phyloP scores from a whole-genome alignment of 2,888 invertebrate species.

The Tromatobia lineatoria region DNA sequence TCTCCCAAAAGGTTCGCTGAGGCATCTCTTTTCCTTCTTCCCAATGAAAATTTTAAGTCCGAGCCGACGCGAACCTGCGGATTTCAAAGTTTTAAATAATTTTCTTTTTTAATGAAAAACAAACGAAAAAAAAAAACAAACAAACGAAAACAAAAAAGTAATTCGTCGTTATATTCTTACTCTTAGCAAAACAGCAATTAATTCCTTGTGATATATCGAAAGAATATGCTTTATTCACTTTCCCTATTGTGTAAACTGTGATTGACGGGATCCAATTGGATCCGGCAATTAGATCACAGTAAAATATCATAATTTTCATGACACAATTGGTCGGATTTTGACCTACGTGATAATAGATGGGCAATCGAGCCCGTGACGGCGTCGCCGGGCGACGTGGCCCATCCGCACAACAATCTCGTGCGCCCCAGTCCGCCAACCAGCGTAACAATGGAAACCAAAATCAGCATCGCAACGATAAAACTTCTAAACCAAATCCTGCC shows the following conservation, averaged over 20 bases:
- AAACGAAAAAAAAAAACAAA: slow-evolving; percentile 6
- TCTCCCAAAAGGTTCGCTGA: slow-evolving; percentile 46
- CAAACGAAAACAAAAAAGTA: slow-evolving; percentile 3
- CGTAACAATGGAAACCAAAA: slow-evolving; percentile 85
- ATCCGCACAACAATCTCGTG: slow-evolving; percentile 84
- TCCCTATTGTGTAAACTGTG: slow-evolving; percentile 61
- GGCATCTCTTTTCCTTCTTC: slow-evolving; percentile 51
- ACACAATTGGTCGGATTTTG: slow-evolving; percentile 82
- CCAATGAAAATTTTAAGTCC: slow-evolving; percentile 7
- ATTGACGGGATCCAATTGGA: slow-evolving; percentile 69
- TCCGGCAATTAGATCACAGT: slow-evolving; percentile 74
- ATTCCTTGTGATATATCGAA: slow-evolving; percentile 33
- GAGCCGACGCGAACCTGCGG: slow-evolving; percentile 44
- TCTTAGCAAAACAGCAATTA: slow-evolving; percentile 22
- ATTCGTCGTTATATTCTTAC: neutral
- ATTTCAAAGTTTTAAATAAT: slow-evolving; percentile 32
- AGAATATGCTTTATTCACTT: slow-evolving; percentile 49
- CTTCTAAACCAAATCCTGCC: slow-evolving; percentile 85
- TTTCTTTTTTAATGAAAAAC: slow-evolving; percentile 5
- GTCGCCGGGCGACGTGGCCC: slow-evolving; percentile 85
- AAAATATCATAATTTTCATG: slow-evolving; percentile 77
- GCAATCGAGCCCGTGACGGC: slow-evolving; percentile 85
- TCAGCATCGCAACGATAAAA: slow-evolving; percentile 85
- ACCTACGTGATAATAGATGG: slow-evolving; percentile 84
- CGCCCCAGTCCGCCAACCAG: slow-evolving; percentile 84